A percentile compares a stretch with the other conserved stretches of the same genome.
Conservation (phyloP, 2,113 vertebrate species). For the Otolemur garnettii region DNA sequence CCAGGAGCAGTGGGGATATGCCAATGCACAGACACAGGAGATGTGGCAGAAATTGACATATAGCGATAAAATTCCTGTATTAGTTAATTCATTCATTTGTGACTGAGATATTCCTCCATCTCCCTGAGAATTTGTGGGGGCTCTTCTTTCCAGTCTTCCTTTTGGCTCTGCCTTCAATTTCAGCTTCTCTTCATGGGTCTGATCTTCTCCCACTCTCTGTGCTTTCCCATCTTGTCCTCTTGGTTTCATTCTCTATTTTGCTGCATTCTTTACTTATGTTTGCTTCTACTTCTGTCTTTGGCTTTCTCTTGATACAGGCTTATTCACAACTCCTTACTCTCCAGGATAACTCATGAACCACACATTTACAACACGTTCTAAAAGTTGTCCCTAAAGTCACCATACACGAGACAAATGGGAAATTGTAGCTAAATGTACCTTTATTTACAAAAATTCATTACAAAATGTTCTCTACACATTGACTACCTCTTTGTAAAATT, state of each 20-base stretch:
- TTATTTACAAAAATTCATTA: too few relatives aligned
- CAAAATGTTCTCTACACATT: too few relatives aligned
- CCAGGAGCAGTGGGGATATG: background rate
- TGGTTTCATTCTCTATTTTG: background rate
- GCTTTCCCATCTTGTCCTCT: background rate
- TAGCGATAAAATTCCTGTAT: background rate
- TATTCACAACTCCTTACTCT: background rate
- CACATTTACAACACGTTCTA: too few relatives aligned
- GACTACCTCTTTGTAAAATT: too few relatives aligned
- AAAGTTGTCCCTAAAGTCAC: too few relatives aligned
- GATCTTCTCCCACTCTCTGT: background rate
- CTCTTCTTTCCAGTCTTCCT: background rate
- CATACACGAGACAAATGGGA: too few relatives aligned
- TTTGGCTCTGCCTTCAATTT: background rate
- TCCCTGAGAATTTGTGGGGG: background rate
- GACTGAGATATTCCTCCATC: background rate
- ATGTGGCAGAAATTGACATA: background rate
- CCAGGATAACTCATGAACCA: background rate
- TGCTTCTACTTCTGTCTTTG: background rate
- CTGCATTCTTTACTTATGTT: background rate
- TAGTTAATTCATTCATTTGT: background rate
- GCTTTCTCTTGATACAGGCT: background rate
- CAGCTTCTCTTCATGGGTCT: background rate
- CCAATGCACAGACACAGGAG: background rate
- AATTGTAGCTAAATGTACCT: too few relatives aligned